phyloP scores from a whole-genome alignment of 2,888 invertebrate genomes.

The Polyommatus icarus region DNA sequence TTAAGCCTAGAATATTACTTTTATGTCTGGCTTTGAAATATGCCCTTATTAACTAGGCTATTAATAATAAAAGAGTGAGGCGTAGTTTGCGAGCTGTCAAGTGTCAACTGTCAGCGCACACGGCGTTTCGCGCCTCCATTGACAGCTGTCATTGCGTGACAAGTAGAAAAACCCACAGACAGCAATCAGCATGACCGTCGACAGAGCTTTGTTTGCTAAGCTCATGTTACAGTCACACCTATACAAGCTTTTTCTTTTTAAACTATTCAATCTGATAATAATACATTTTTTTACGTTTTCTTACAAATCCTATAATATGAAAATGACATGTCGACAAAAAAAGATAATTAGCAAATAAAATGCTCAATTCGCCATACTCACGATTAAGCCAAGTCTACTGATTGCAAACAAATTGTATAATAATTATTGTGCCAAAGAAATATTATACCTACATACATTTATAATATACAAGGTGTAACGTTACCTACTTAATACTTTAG shows the following conservation, averaged over 20 bases:
- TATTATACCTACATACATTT: no score
- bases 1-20: neutral
- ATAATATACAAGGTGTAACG: no score
- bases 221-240: neutral
- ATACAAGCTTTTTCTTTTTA: neutral
- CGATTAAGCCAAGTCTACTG: no score
- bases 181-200: neutral
- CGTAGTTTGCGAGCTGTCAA: constrained; percentile 19
- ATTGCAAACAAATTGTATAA: no score
- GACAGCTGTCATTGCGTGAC: constrained; percentile 48
- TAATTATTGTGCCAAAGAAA: no score
- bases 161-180: constrained; percentile 32
- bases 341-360: no score
- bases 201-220: constrained; percentile 17
- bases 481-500: no score
- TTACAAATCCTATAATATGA: no score
- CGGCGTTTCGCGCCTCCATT: constrained; percentile 47
- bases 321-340: no score
- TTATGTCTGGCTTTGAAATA: neutral
- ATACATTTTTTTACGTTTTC: no score
- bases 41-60: neutral
- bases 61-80: constrained; percentile 19
- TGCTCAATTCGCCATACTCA: no score
- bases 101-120: constrained; percentile 30
- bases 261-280: no score